Evolutionary conservation across 2,888 invertebrate species (phyloP).

Genomic region (Acrocyrtus sp.): DNA sequence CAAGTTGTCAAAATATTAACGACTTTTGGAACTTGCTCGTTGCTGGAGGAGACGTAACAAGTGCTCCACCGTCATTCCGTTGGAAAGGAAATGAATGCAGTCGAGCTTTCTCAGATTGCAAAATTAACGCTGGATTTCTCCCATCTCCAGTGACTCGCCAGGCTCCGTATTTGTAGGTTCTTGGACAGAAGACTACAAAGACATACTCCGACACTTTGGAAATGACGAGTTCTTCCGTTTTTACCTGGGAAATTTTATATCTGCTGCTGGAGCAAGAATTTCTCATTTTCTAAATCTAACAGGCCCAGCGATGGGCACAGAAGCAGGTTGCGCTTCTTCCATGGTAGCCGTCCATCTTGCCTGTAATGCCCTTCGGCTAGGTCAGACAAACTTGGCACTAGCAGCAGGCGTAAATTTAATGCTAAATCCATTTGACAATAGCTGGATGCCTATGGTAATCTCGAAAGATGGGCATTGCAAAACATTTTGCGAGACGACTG

Average conservation of each 20-base stretch:
- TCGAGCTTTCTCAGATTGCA: no score
- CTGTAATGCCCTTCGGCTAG: constrained; percentile 1
- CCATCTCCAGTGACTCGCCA: not conserved
- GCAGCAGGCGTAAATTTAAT: constrained; percentile 49
- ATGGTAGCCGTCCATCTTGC: constrained; percentile 39
- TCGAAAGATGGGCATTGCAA: constrained; percentile 58
- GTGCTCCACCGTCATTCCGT: not conserved
- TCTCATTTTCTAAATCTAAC: constrained; percentile 22
- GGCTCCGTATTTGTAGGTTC: constrained; percentile 12
- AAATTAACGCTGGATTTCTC: not conserved
- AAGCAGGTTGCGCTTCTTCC: constrained; percentile 33
- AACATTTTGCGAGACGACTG: constrained; percentile 64
- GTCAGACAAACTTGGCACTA: constrained; percentile 32
- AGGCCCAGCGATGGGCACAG: constrained; percentile 33
- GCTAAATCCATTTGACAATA: constrained; percentile 21
- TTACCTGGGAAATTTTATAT: constrained; percentile 40
- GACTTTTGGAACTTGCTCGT: constrained; percentile 23
- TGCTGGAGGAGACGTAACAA: not conserved
- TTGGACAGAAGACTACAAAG: constrained; percentile 14
- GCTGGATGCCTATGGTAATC: constrained; percentile 11
- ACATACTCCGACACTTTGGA: not conserved
- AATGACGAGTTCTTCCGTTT: constrained; percentile 8
- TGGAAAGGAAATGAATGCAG: not conserved
- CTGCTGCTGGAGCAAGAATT: constrained; percentile 26
- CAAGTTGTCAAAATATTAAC: constrained; percentile 8